A percentile compares a stretch with the other conserved stretches of the same genome.
These are phyloP conservation scores for Drosophila borborema DNA, from an alignment of 2,888 invertebrate species.

Conservation along the genomic window DNA sequence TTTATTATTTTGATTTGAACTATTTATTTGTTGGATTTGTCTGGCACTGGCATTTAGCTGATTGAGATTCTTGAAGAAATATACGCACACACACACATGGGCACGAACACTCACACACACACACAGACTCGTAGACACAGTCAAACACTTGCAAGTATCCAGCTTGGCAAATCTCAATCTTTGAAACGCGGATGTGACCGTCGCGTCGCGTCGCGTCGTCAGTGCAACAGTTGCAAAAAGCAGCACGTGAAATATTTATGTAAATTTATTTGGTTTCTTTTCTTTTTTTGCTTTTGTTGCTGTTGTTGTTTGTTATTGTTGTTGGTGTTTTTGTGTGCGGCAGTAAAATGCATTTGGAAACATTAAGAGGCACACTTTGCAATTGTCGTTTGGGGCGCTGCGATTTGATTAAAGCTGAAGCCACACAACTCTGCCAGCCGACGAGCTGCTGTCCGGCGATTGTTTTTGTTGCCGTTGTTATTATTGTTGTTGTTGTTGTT, in stretches of 20 bases:
- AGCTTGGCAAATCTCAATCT: constrained; percentile 61
- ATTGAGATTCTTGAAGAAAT: constrained; percentile 26
- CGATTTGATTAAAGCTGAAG: constrained; percentile 73
- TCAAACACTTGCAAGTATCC: constrained; percentile 46
- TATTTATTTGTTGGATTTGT: constrained; percentile 43
- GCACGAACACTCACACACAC: constrained; percentile 13
- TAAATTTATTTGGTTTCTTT: constrained; percentile 76
- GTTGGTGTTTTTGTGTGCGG: constrained; percentile 38
- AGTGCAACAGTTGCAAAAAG: constrained; percentile 57
- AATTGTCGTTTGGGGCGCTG: constrained; percentile 75
- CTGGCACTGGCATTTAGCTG: constrained; percentile 36
- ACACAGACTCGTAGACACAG: constrained; percentile 20
- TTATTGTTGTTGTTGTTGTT: constrained; percentile 13
- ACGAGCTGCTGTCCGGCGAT: constrained; percentile 70
- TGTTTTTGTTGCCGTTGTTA: constrained; percentile 37
- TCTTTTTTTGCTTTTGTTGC: not conserved
- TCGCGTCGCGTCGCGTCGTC: constrained; percentile 22
- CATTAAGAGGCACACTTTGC: constrained; percentile 80
- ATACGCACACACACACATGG: constrained; percentile 2
- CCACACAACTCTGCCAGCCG: constrained; percentile 51
- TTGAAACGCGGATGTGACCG: constrained; percentile 71
- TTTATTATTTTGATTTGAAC: constrained; percentile 12
- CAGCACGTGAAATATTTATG: constrained; percentile 80
- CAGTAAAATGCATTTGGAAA: constrained; percentile 73
- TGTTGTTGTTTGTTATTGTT: not conserved